Conservation (phyloP, 2,888 invertebrate genomes). For the Lissonota sp. region DNA sequence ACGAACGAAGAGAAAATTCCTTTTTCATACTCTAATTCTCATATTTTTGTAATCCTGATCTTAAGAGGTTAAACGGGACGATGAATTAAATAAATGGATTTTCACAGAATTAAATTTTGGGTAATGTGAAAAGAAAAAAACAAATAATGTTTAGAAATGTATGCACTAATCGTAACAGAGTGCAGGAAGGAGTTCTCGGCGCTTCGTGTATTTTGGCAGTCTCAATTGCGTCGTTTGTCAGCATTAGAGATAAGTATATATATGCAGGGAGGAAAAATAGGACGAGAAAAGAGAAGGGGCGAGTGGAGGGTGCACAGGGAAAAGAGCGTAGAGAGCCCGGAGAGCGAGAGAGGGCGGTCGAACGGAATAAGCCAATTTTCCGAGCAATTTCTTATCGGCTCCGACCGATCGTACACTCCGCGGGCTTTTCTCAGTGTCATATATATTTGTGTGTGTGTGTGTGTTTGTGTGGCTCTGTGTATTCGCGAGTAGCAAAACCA, state of each 20-base stretch:
- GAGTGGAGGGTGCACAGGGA: constrained; percentile 18
- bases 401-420: constrained; percentile 71
- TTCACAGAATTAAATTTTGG: no score
- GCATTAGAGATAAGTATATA: constrained; percentile 68
- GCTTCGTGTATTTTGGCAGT: constrained; percentile 56
- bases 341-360: constrained; percentile 68
- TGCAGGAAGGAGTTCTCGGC: constrained; percentile 16
- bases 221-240: constrained; percentile 77
- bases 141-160: not conserved
- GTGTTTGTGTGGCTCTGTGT: constrained; percentile 3
- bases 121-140: no score
- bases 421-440: constrained; percentile 7
- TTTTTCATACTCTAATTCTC: no score
- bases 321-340: constrained; percentile 6
- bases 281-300: constrained; percentile 43
- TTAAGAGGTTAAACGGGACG: no score
- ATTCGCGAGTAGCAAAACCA: not conserved
- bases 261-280: constrained; percentile 16
- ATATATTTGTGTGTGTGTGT: constrained; percentile 7
- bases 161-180: constrained; percentile 9
- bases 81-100: no score
- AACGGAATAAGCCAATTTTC: constrained; percentile 82
- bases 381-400: constrained; percentile 80
- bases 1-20: no score
- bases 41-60: no score